Evolutionary conservation across 2,797 vertebrate genomes (phyloP).

Genomic region (Sorex maritimensis): DNA sequence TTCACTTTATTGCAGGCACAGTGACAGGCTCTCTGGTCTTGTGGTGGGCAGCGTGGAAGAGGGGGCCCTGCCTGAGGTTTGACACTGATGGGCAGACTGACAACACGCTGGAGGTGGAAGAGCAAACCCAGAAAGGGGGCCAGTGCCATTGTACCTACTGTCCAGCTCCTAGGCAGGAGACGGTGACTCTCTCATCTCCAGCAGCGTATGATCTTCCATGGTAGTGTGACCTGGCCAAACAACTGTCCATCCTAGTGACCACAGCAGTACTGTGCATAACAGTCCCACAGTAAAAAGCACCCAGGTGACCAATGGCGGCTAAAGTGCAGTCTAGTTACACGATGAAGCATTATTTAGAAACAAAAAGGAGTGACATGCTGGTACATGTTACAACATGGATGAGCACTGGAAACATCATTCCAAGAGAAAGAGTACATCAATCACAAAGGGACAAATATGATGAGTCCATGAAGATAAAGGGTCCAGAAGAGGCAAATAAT

Average conservation of each 20-base stretch:
- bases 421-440: not conserved
- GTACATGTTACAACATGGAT: not conserved
- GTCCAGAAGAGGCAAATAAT: not conserved
- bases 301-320: not conserved
- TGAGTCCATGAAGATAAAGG: not conserved
- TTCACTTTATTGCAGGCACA: too few species aligned
- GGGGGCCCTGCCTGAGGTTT: not conserved
- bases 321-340: not conserved
- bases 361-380: constrained; percentile 24
- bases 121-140: not conserved
- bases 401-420: not conserved
- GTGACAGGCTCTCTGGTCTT: not conserved
- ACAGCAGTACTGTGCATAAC: not conserved
- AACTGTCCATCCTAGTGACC: not conserved
- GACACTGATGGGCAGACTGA: not conserved
- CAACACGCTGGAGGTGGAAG: not conserved
- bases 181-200: not conserved
- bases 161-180: not conserved
- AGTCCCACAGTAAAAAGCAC: not conserved
- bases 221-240: not conserved
- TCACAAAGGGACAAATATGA: not conserved
- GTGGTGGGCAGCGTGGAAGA: not conserved
- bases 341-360: not conserved
- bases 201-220: not conserved
- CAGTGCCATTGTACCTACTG: not conserved